Base-by-base conservation (phyloP, 1,140 invertebrate species). In the Drosophila repletoides region DNA sequence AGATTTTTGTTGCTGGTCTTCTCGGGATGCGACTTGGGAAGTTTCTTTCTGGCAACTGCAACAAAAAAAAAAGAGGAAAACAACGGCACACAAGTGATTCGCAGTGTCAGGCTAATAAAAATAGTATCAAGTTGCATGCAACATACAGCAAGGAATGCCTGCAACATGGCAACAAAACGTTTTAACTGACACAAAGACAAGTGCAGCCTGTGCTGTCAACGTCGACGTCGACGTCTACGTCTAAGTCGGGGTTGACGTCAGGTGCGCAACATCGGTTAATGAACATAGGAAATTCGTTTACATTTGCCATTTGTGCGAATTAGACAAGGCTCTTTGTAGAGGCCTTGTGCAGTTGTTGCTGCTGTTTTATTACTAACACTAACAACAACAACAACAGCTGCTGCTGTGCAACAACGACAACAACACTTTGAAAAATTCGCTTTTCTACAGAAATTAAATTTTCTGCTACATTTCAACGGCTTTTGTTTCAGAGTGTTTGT, bases 301-400 rank as follows among this genome's bases (percentile, higher is more conserved):
- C 73, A 84, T 79, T 84, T 77, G 65, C 79, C 70, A 83, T 83
- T 83, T 83, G 69, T 84, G 79, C 65, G 66, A 83, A 84, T 83
- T 77, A 74, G 79, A 77, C 73, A 69, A 61, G 60, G 26, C 29
- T 68, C 58, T 61, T 60, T 67, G 64, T 52, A 51, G 56, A 52
- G 60, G 43, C 41, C 58, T 22, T 48, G 22, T 48, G 14, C 12
- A 21, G 22, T 2, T 58, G 51, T 5, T 41, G 33, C 36, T 79
- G 40, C 46, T 60, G 52, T 83, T 72, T 66, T 76, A 72, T 76
- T 72, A 58, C 49, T 55, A 31, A 60, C 59, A 75, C 33, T 43
- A 61, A 9, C 36, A 69, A 49, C 45, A 24, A 19, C 33, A 48
- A 14, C 48, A 36, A 59, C 49, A 43, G 10, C n/a, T n/a, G n/a